Conservation (phyloP, 2,113 vertebrate species). For the Boulengeromyrus knoepffleri region DNA sequence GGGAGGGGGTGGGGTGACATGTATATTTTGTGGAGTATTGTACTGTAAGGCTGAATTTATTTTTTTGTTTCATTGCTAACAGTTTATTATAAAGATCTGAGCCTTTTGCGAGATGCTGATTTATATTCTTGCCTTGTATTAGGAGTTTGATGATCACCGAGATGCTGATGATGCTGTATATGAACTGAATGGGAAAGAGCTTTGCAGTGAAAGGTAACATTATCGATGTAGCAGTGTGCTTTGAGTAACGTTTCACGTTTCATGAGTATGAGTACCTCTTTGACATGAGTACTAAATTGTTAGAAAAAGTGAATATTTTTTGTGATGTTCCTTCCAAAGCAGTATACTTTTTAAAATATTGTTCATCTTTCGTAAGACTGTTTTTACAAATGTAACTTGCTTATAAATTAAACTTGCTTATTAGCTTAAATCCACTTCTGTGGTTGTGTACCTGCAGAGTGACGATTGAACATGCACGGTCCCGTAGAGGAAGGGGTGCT, state of each 20-base stretch:
- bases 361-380: background rate
- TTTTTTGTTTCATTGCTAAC: background rate
- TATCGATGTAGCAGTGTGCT: background rate
- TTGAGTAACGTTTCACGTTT: background rate
- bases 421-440: background rate
- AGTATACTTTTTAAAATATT: too few species aligned
- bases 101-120: background rate
- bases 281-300: background rate
- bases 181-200: constrained; percentile 82
- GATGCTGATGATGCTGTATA: constrained; percentile 89
- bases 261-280: background rate
- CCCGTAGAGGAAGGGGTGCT: constrained; percentile 63
- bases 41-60: background rate
- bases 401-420: background rate
- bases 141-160: constrained; percentile 89
- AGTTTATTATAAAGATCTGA: background rate
- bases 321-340: background rate
- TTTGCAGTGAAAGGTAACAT: constrained; percentile 79
- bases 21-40: background rate
- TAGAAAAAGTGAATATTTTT: background rate
- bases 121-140: constrained; percentile 2
- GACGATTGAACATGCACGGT: constrained; percentile 79
- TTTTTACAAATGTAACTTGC: background rate
- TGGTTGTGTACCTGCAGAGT: constrained; percentile 53
- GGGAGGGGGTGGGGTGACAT: background rate